Evolutionary conservation across 2,797 vertebrate species (phyloP), one percentile per base, ranked within the genome.

Genomic region (Lophotriccus pileatus): DNA sequence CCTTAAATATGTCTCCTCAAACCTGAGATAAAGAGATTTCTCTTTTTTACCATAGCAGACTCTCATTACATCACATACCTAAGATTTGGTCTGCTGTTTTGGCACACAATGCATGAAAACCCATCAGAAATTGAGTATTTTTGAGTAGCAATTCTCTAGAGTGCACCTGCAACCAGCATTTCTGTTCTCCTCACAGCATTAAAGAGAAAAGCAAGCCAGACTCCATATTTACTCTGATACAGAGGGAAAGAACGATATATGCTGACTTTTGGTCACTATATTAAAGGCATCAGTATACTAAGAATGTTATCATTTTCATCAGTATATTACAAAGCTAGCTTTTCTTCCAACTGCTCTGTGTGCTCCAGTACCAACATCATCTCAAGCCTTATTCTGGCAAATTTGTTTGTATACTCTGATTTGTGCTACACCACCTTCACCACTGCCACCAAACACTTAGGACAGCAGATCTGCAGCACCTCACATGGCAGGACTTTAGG

Each of bases 141-240:
- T 46, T 78, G 47, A 67, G 58, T 36, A 50, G 58, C 4, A 8
- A 4, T 10, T 64, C 50, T 78, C 37, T 21, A 56, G 24, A 53
- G 8, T 34, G 10, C 18, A 63, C 44, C 69, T 49, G 53, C 46
- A 81, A 49, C 11, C 34, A 75, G 12, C 2, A 0, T 20, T 55
- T 59, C 2, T 30, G 11, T 11, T 60, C 25, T 83, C 20, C n/a
- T 63, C 53, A 14, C 0, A 0, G 43, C 39, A 69, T 7, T 27
- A 14, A 32, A 52, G 55, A 66, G 19, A 44, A 81, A 70, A 73
- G 17, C 28, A 78, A 89, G 63, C 12, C 39, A 74, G 43, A 36
- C 6, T 19, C 27, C 9, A 0, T 24, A 56, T 15, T 34, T 53
- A 69, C 28, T 53, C n/a, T 50, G 55, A 44, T 28, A 53, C 7